These are phyloP conservation scores for Notiomystis cincta DNA, from an alignment of 2,113 vertebrate genomes.

Conservation along the genomic window DNA sequence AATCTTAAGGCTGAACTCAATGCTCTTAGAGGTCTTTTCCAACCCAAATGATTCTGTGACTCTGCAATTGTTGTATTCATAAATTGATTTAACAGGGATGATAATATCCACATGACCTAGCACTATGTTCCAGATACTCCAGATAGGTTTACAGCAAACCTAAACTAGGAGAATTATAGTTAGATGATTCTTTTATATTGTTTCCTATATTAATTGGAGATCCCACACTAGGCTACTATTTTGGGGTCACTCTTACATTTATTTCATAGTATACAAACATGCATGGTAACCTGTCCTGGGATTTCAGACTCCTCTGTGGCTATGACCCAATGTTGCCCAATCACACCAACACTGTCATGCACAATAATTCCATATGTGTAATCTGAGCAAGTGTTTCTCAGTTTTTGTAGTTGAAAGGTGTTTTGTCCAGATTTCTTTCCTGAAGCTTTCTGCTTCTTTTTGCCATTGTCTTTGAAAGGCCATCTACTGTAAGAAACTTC, in stretches of 20 bases:
- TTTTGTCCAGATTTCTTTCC: neutral
- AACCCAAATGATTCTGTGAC: neutral
- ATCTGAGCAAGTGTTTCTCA: neutral
- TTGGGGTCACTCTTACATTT: neutral
- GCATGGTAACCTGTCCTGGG: neutral
- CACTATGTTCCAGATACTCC: neutral
- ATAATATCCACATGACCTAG: neutral
- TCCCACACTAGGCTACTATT: neutral
- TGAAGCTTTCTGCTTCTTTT: neutral
- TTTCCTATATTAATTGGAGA: neutral
- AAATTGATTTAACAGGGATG: neutral
- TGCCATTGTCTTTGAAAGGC: neutral
- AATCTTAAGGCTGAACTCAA: neutral
- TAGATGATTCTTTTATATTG: neutral
- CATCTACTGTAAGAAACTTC: neutral
- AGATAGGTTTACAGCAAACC: neutral
- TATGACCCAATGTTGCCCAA: neutral
- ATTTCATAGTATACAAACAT: neutral
- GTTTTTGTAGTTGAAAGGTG: neutral
- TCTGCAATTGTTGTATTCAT: neutral
- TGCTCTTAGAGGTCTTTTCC: neutral
- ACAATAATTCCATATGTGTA: neutral
- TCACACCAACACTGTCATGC: neutral
- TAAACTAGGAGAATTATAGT: neutral
- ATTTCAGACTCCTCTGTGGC: neutral